These are phyloP conservation scores for Morelia viridis DNA, from an alignment of 2,797 vertebrate genomes.

Conservation along the genomic window DNA sequence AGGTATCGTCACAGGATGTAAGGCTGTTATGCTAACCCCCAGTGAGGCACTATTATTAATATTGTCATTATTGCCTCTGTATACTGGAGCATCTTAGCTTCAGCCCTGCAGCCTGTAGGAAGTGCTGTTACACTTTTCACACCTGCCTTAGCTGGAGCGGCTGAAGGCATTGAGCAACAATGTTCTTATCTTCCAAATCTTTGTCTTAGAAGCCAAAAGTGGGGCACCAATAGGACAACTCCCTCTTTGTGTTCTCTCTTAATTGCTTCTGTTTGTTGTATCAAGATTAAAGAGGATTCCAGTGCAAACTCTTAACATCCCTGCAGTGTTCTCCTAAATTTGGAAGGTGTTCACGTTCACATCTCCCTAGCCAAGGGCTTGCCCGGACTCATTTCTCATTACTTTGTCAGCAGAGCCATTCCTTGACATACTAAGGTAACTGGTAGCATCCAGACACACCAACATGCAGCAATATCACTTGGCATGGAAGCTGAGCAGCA, in stretches of 20 bases:
- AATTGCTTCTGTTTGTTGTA: not conserved
- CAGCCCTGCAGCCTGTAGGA: not conserved
- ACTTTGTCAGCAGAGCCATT: not conserved
- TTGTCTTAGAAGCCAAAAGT: not conserved
- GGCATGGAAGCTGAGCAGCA: not conserved
- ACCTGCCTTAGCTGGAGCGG: not conserved
- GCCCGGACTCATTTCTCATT: slow-evolving; percentile 27
- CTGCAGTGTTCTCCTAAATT: slow-evolving; percentile 3
- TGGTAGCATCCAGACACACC: not conserved
- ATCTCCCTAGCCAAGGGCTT: not conserved
- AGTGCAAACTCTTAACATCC: not conserved
- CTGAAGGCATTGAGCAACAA: not conserved
- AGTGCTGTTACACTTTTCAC: not conserved
- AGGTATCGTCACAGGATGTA: too few species aligned
- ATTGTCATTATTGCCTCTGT: too few species aligned
- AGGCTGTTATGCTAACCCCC: too few species aligned
- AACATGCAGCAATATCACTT: not conserved
- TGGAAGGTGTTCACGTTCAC: not conserved
- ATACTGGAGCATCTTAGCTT: too few species aligned
- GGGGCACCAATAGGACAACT: not conserved
- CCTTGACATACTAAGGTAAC: not conserved
- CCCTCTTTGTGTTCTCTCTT: slow-evolving; percentile 16
- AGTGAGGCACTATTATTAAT: too few species aligned
- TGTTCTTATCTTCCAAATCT: not conserved
- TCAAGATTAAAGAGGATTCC: not conserved